Evolutionary conservation across 2,888 invertebrate genomes (phyloP).

Genomic region (Crematogaster levior): DNA sequence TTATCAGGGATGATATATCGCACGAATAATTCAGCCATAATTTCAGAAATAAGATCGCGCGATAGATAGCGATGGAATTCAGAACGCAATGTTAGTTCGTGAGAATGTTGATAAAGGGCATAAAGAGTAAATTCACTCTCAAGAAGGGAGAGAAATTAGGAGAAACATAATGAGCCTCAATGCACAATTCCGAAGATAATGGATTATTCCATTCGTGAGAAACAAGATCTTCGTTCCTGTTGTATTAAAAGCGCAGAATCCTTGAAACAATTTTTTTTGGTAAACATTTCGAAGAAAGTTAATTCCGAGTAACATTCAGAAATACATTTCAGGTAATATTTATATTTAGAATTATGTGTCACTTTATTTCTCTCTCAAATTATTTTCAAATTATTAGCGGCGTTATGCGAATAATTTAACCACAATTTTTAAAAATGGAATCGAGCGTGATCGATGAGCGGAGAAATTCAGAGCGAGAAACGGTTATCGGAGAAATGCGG

Average conservation of each 20-base stretch:
- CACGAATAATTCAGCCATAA: constrained; percentile 53
- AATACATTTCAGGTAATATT: neutral
- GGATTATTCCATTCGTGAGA: constrained; percentile 18
- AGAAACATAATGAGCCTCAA: constrained; percentile 37
- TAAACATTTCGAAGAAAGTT: neutral
- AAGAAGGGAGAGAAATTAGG: constrained; percentile 40
- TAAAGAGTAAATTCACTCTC: neutral
- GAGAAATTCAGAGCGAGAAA: constrained; percentile 26
- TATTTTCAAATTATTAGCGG: neutral
- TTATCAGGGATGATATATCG: constrained; percentile 44
- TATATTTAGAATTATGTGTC: neutral
- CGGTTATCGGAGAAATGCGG: constrained; percentile 36
- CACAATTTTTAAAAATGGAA: constrained; percentile 13
- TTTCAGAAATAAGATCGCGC: constrained; percentile 51
- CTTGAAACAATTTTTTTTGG: neutral
- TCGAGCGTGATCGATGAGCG: neutral
- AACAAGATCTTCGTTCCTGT: constrained; percentile 10
- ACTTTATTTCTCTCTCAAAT: neutral
- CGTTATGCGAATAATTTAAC: neutral
- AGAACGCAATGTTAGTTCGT: constrained; percentile 44
- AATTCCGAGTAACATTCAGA: neutral
- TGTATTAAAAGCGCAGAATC: neutral
- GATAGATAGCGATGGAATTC: constrained; percentile 46
- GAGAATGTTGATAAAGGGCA: constrained; percentile 46
- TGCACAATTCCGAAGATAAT: constrained; percentile 32